phyloP scores from a whole-genome alignment of 2,113 vertebrate genomes.

The Peromyscus maniculatus region DNA sequence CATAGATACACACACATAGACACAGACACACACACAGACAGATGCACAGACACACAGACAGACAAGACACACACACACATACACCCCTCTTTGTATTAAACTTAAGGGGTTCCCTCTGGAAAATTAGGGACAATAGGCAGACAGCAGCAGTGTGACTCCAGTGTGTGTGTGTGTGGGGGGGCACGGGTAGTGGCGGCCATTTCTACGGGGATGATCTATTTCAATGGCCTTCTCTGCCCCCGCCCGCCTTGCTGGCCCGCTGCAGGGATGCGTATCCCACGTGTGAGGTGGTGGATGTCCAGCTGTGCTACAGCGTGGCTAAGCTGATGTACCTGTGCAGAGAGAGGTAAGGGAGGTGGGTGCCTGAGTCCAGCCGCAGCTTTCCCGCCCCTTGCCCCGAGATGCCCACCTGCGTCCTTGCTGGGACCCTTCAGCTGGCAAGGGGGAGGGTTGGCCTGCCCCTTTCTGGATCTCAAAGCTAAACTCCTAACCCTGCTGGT shows the following conservation, averaged over 20 bases:
- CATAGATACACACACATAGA: no score
- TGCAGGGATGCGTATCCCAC: slow-evolving; percentile 94
- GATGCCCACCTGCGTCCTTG: neutral
- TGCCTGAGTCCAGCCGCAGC: accelerated
- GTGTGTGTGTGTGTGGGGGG: neutral
- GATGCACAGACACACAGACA: no score
- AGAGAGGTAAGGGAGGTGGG: slow-evolving; percentile 89
- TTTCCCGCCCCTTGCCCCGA: neutral
- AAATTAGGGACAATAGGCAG: neutral
- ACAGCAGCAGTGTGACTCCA: no score
- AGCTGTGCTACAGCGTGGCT: slow-evolving; percentile 92
- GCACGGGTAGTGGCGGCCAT: neutral
- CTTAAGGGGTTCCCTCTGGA: neutral
- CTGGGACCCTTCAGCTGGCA: accelerated
- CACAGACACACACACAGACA: no score
- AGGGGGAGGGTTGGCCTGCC: neutral
- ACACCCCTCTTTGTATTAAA: neutral
- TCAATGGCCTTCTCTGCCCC: neutral
- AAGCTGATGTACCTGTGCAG: slow-evolving; percentile 91
- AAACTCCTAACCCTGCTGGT: neutral
- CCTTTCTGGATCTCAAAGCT: neutral
- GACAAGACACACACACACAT: neutral
- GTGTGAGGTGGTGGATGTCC: slow-evolving; percentile 91
- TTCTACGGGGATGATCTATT: neutral
- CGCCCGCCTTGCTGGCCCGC: neutral